These are phyloP conservation scores for Pasiphila rectangulata DNA, from an alignment of 2,888 invertebrate species.

Conservation along the genomic window DNA sequence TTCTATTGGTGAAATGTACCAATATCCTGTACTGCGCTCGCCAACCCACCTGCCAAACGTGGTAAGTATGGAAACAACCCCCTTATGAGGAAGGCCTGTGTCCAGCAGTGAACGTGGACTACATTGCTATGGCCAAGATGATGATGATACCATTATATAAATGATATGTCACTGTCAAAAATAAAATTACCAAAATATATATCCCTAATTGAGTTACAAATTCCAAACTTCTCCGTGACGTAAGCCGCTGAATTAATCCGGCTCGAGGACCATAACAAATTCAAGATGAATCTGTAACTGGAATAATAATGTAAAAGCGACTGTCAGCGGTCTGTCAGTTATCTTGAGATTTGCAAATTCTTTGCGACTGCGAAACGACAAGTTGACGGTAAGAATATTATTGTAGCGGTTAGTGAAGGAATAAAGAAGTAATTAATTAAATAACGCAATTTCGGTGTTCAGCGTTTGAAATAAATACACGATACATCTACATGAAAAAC, in stretches of 20 bases:
- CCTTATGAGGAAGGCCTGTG: no score
- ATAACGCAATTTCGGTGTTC: no score
- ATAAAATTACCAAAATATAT: conserved; percentile 3
- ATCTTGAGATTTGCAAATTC: conserved; percentile 34
- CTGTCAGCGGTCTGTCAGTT: conserved; percentile 36
- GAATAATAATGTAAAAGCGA: conserved; percentile 37
- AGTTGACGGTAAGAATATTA: conserved; percentile 16
- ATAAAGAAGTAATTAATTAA: no score
- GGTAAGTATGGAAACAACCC: no score
- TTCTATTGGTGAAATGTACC: no score
- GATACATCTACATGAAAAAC: no score
- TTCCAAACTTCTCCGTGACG: conserved; percentile 12
- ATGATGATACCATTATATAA: no score
- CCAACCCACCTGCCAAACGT: no score
- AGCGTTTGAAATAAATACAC: no score
- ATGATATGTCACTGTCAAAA: conserved; percentile 4
- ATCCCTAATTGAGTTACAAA: conserved; percentile 14
- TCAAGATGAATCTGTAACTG: conserved; percentile 29
- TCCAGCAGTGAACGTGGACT: no score
- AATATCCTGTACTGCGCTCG: no score
- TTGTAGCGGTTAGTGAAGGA: conserved; percentile 1
- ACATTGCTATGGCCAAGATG: no score
- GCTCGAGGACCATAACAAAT: conserved; percentile 23
- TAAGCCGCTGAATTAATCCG: conserved; percentile 17
- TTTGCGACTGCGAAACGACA: conserved; percentile 21